Base-by-base conservation (phyloP, 2,113 vertebrate species). In the Gallinago paraguaiae region DNA sequence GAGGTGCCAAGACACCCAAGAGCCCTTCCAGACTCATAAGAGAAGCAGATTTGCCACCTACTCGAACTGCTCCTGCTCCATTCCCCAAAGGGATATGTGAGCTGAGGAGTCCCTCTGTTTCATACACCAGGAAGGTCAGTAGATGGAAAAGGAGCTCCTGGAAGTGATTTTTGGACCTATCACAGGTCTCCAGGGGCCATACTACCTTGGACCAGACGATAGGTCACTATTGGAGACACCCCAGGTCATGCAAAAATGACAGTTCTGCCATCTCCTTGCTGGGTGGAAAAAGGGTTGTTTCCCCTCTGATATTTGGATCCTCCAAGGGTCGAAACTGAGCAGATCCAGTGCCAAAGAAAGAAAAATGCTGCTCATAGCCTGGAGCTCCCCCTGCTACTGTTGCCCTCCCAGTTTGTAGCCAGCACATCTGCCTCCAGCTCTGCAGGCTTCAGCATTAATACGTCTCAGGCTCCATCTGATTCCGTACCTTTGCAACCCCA, bases 31-130 rank as follows among this genome's bases (percentile, higher is more conserved):
- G 74, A 51, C 50, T 88, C 41, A 12, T 25, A 37, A 70, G 63
- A 75, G 69, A 91, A 91, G 54, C 87, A 95, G 63, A 92, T 95
- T 85, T 90, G 28, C 78, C 92, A 86, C 82, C 94, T 91, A 61
- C 81, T 93, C 35, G 53, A 69, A 59, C 57, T 91, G 84, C 45
- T 91, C 28, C 48, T 65, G 59, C n/a, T 83, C 77, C 15, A 3
- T 65, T 93, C 77, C 46, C 59, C 14, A 4, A 4, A 57, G 35
- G 22, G 50, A 39, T 78, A 78, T 75, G 27, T 53, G 25, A 59
- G 67, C 81, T 82, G 68, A 89, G 89, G 53, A 71, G 48, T 86
- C 60, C 22, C 79, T 54, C 39, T 48, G 17, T 59, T 94, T 82
- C 54, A 17, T 43, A 74, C 28, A 43, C 11, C 20, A 31, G 28